These are phyloP conservation scores for Danio albolineatus DNA, from an alignment of 2,797 vertebrate genomes.

Conservation along the genomic window DNA sequence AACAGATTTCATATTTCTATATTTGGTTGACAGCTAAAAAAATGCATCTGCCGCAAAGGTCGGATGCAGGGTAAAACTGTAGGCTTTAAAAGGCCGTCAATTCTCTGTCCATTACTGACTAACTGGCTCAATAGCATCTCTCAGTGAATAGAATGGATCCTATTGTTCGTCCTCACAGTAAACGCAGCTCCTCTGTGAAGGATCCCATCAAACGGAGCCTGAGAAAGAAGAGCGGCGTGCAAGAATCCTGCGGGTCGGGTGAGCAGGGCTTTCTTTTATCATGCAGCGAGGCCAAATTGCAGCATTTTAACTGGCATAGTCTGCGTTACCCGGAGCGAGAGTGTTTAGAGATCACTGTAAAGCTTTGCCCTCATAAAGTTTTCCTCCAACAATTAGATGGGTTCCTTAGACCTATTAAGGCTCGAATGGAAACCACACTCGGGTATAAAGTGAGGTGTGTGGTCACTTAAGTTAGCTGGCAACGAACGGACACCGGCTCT, in stretches of 20 bases:
- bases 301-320: conserved; percentile 50
- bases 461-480: conserved; percentile 26
- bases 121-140: conserved; percentile 38
- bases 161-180: conserved; percentile 53
- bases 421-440: conserved; percentile 39
- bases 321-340: conserved; percentile 42
- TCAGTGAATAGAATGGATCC: conserved; percentile 53
- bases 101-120: conserved; percentile 20
- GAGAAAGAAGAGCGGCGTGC: conserved; percentile 39
- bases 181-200: conserved; percentile 44
- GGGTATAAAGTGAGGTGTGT: conserved; percentile 19
- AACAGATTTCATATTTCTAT: conserved; percentile 22
- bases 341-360: conserved; percentile 55
- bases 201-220: conserved; percentile 61
- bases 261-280: conserved; percentile 55
- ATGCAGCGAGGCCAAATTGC: conserved; percentile 51
- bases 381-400: conserved; percentile 45
- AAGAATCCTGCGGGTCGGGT: conserved; percentile 38
- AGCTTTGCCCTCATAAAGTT: conserved; percentile 48
- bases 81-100: conserved; percentile 6
- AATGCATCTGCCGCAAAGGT: conserved; percentile 15
- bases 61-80: not conserved
- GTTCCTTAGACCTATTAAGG: conserved; percentile 31
- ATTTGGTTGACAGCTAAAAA: not conserved
- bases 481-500: not conserved